Percentiles rank a stretch among this genome's conserved stretches.
Conservation (phyloP, 1,140 invertebrate species). For the Drosophila biarmipes region DNA sequence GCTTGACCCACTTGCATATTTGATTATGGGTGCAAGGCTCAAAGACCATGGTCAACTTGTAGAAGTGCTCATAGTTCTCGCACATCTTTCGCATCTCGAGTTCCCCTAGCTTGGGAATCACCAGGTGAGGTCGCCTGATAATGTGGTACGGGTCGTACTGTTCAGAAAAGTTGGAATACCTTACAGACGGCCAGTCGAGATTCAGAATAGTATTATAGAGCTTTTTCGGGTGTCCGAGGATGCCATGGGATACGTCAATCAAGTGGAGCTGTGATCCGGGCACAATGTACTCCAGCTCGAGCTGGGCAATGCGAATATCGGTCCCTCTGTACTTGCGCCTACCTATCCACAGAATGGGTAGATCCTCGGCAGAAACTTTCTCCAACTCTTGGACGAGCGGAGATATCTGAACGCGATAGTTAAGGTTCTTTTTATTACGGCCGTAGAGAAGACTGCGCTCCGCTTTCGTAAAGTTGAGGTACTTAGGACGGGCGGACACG, state of each 20-base stretch:
- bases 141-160: conserved; percentile 70
- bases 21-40: conserved; percentile 18
- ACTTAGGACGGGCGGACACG: conserved; percentile 19
- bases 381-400: conserved; percentile 69
- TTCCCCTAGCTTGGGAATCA: conserved; percentile 59
- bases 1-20: conserved; percentile 49
- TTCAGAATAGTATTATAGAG: conserved; percentile 67
- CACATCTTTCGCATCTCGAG: conserved; percentile 26
- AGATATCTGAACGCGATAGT: conserved; percentile 70
- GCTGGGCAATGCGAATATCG: conserved; percentile 55
- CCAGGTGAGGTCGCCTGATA: conserved; percentile 53
- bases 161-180: conserved; percentile 54
- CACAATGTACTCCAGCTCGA: conserved; percentile 78
- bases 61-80: conserved; percentile 44
- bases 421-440: conserved; percentile 55
- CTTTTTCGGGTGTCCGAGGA: conserved; percentile 71
- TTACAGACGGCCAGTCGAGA: conserved; percentile 61
- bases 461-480: conserved; percentile 39
- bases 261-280: conserved; percentile 62
- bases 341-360: conserved; percentile 77
- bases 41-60: conserved; percentile 10
- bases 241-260: conserved; percentile 73
- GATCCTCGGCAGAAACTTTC: conserved; percentile 51
- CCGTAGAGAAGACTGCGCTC: conserved; percentile 73
- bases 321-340: conserved; percentile 74